Percentiles rank a stretch among this genome's conserved stretches.
Evolutionary conservation across 2,113 vertebrate species (phyloP).

Genomic region (Acrocephalus kingi): DNA sequence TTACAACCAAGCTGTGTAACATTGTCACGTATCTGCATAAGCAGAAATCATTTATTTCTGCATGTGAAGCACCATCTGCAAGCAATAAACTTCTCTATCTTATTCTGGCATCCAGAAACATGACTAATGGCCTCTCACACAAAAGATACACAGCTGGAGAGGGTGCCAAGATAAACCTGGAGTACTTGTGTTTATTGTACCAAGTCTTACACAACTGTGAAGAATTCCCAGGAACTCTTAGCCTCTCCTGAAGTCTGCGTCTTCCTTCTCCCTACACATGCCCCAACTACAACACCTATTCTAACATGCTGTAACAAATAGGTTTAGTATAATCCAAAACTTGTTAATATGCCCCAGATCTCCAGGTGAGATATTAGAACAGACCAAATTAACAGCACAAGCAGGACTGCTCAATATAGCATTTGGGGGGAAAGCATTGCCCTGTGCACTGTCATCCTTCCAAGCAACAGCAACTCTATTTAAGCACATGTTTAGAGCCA

Average conservation of each 20-base stretch:
- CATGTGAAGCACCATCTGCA: slow-evolving; percentile 9
- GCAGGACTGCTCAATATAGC: background rate
- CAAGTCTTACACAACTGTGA: background rate
- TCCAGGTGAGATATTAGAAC: background rate
- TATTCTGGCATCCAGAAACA: background rate
- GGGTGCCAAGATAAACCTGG: slow-evolving; percentile 16
- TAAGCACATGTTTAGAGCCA: background rate
- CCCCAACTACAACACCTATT: background rate
- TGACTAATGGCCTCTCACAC: background rate
- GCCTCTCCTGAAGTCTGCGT: background rate
- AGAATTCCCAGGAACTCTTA: background rate
- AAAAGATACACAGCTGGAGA: background rate
- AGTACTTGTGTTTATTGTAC: background rate
- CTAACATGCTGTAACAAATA: background rate
- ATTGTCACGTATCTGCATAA: background rate
- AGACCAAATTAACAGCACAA: background rate
- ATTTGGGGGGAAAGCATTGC: background rate
- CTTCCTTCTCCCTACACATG: background rate
- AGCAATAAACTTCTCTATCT: background rate
- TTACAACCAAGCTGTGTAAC: background rate
- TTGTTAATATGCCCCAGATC: background rate
- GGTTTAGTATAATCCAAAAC: background rate
- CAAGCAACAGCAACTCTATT: background rate
- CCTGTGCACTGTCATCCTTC: background rate
- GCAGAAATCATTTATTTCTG: background rate